These are phyloP conservation scores for Cistogaster globosa DNA, from an alignment of 2,888 invertebrate genomes.

Conservation along the genomic window DNA sequence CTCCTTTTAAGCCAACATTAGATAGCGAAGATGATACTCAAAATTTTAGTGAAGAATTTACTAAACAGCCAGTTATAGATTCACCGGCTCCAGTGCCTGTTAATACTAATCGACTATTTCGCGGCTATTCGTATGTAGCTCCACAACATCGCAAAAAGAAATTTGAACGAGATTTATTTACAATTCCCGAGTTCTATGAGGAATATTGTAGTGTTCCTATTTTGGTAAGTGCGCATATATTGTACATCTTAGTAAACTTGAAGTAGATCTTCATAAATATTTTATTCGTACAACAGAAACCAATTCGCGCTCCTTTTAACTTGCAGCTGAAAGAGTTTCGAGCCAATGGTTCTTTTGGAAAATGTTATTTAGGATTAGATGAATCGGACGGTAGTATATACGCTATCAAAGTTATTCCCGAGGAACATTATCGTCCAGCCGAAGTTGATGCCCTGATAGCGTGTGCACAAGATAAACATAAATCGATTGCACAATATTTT, in stretches of 20 bases:
- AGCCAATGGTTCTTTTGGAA: conserved; percentile 77
- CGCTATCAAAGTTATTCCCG: conserved; percentile 77
- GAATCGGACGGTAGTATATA: conserved; percentile 58
- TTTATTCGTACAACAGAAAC: conserved; percentile 72
- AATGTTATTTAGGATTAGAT: conserved; percentile 77
- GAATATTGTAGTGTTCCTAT: conserved; percentile 78
- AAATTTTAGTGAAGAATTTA: conserved; percentile 98
- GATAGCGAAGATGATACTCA: conserved; percentile 94
- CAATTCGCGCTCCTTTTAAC: conserved; percentile 76
- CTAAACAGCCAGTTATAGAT: conserved; percentile 94
- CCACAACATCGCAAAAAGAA: conserved; percentile 84
- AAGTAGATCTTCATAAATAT: background rate
- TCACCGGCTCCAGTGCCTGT: conserved; percentile 95
- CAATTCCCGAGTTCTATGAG: conserved; percentile 72
- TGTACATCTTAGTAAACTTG: background rate
- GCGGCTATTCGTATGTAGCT: conserved; percentile 96
- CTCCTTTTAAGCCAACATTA: conserved; percentile 96
- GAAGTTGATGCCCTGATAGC: conserved; percentile 91
- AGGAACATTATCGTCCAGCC: conserved; percentile 77
- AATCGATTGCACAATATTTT: conserved; percentile 90
- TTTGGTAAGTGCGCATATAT: conserved; percentile 72
- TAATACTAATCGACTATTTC: conserved; percentile 93
- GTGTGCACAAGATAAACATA: conserved; percentile 95
- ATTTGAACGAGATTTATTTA: conserved; percentile 47
- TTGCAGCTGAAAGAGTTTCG: conserved; percentile 75